Conservation (phyloP, 37 sponge, comb jelly and placozoan species). For the Ephydatia muelleri region DNA sequence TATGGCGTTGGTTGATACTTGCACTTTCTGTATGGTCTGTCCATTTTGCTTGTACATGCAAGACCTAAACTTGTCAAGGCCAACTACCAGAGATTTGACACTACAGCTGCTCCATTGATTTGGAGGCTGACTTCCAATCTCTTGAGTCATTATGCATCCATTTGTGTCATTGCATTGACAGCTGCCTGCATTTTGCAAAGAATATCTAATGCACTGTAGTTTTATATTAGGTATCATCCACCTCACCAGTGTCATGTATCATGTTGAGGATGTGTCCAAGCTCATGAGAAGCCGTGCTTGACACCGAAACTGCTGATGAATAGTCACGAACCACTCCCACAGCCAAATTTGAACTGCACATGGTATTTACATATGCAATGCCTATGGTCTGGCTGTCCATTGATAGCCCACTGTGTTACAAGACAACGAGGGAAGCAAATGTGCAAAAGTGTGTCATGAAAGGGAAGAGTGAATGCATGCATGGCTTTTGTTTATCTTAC, state of each 20-base stretch:
- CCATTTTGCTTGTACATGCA: background rate
- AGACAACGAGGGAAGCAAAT: background rate
- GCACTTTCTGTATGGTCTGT: background rate
- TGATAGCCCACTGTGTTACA: slow-evolving; percentile 26
- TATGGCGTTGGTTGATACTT: background rate
- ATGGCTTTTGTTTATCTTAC: background rate
- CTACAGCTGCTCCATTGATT: slow-evolving; percentile 16
- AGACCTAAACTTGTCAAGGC: slow-evolving; percentile 1
- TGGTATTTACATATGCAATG: slow-evolving; percentile 46
- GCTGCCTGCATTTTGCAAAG: background rate
- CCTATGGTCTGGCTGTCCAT: slow-evolving; percentile 42
- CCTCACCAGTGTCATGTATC: slow-evolving; percentile 42
- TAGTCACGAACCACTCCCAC: slow-evolving; percentile 29
- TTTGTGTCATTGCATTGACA: slow-evolving; percentile 25
- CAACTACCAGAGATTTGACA: background rate
- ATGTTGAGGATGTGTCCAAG: slow-evolving; percentile 66
- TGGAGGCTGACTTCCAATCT: background rate
- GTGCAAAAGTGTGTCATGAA: background rate
- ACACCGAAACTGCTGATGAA: background rate
- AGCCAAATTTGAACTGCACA: slow-evolving; percentile 32
- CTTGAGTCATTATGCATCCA: slow-evolving; percentile 13
- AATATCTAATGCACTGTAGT: background rate
- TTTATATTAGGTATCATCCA: background rate
- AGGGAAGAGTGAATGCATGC: background rate
- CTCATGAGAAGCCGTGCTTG: slow-evolving; percentile 59